A percentile compares a stretch with the other conserved stretches of the same genome.
phyloP scores from a whole-genome alignment of 2,888 invertebrate species.

The Aproaerema taeniolella region DNA sequence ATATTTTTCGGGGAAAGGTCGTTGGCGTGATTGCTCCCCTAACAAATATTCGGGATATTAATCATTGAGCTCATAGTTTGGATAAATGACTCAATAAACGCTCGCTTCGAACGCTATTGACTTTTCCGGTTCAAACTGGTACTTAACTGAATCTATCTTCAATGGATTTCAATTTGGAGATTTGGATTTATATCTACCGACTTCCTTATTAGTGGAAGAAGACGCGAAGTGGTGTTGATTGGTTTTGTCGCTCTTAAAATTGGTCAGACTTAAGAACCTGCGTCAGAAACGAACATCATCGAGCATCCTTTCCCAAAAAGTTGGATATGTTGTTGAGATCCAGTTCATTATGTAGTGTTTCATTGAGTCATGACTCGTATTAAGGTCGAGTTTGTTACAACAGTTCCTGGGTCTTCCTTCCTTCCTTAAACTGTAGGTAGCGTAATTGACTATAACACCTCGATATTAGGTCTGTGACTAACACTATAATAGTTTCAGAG shows the following conservation, averaged over 20 bases:
- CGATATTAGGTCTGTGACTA: too few species aligned
- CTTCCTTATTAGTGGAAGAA: conserved; percentile 20
- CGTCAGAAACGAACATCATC: too few species aligned
- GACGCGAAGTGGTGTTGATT: background rate
- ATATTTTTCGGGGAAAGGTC: conserved; percentile 23
- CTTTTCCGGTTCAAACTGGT: conserved; percentile 40
- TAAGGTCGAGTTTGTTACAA: too few species aligned
- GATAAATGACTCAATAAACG: conserved; percentile 64
- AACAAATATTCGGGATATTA: conserved; percentile 67
- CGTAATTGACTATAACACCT: too few species aligned
- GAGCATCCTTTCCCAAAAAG: too few species aligned
- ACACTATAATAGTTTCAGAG: too few species aligned
- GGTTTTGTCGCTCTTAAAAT: background rate
- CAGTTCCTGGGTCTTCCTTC: too few species aligned
- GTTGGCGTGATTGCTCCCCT: conserved; percentile 36
- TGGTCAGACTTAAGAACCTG: too few species aligned
- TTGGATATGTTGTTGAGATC: too few species aligned
- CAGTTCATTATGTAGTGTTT: too few species aligned
- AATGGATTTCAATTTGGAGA: conserved; percentile 46
- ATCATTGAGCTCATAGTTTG: conserved; percentile 61
- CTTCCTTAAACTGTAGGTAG: too few species aligned
- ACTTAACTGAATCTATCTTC: conserved; percentile 46
- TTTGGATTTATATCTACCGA: conserved; percentile 24
- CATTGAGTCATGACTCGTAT: too few species aligned
- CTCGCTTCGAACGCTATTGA: conserved; percentile 47